A percentile compares a stretch with the other conserved stretches of the same genome.
These are phyloP conservation scores for Crocallis elinguaria DNA, from an alignment of 2,888 invertebrate species.

Conservation along the genomic window DNA sequence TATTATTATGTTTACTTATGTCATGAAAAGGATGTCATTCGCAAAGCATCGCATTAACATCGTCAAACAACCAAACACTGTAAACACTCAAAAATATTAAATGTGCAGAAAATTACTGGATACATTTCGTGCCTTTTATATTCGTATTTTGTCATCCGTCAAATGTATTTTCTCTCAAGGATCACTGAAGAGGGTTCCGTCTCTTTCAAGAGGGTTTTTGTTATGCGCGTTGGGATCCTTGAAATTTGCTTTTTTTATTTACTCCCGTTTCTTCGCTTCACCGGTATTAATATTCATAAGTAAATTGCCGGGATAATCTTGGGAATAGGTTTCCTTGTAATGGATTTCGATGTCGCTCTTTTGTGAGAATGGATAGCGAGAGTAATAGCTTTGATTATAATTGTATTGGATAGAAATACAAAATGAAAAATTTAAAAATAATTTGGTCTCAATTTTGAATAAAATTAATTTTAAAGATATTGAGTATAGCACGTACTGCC, in stretches of 20 bases:
- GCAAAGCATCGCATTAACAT: conserved; percentile 19
- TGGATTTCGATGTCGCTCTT: conserved; percentile 35
- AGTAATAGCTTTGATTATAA: conserved; percentile 18
- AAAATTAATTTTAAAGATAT: too few relatives aligned
- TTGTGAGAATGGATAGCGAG: conserved; percentile 21
- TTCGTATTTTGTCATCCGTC: conserved; percentile 71
- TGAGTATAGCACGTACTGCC: too few relatives aligned
- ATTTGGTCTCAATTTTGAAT: too few relatives aligned
- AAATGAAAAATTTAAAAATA: too few relatives aligned
- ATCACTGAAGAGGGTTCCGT: conserved; percentile 40
- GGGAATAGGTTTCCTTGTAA: conserved; percentile 34
- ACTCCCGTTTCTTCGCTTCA: conserved; percentile 59
- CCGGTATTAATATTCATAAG: conserved; percentile 82
- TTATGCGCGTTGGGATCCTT: conserved; percentile 62
- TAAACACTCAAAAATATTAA: conserved; percentile 76
- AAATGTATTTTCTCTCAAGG: conserved; percentile 77
- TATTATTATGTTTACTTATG: not conserved
- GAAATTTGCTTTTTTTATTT: conserved; percentile 52
- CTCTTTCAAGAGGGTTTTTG: conserved; percentile 61
- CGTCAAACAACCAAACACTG: conserved; percentile 21
- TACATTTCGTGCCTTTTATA: conserved; percentile 66
- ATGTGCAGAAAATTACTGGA: conserved; percentile 71
- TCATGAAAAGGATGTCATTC: not conserved
- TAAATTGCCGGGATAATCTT: conserved; percentile 74
- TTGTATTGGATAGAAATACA: conserved; percentile 1